Evolutionary conservation across 2,797 vertebrate genomes (phyloP).

Genomic region (Etheostoma nigrum): DNA sequence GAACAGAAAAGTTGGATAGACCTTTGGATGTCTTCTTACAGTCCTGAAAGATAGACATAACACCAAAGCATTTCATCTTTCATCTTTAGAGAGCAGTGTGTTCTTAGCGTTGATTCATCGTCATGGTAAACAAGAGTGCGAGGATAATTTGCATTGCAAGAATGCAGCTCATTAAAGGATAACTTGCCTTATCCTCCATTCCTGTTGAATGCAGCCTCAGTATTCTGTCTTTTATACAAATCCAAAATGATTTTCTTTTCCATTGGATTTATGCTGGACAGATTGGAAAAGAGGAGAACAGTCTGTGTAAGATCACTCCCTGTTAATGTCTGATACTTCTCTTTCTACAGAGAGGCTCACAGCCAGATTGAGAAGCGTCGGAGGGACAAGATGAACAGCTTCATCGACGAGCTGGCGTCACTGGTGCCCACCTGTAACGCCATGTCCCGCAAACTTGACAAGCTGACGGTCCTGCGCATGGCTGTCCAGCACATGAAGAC

Average conservation of each 20-base stretch:
- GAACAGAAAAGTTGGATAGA: not conserved
- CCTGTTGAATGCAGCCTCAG: not conserved
- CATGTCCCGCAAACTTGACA: constrained; percentile 98
- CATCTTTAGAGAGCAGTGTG: constrained; percentile 1
- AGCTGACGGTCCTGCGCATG: constrained; percentile 97
- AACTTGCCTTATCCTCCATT: not conserved
- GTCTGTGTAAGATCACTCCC: not conserved
- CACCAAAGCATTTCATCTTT: not conserved
- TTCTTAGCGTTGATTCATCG: not conserved
- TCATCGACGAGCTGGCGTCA: constrained; percentile 97
- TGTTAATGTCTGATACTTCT: not conserved
- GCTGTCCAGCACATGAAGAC: constrained; percentile 99
- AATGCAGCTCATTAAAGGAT: not conserved
- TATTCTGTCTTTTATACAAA: not conserved
- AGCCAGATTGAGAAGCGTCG: constrained; percentile 98
- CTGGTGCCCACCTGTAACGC: constrained; percentile 97
- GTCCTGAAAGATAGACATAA: not conserved
- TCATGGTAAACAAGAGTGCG: not conserved
- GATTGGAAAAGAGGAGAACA: not conserved
- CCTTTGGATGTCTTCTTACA: not conserved
- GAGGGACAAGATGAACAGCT: constrained; percentile 99
- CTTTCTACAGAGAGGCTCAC: constrained; percentile 91
- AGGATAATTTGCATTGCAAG: not conserved
- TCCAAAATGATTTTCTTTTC: not conserved
- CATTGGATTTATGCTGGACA: not conserved